Conservation (phyloP, 1,140 invertebrate genomes). For the Maconellicoccus hirsutus region DNA sequence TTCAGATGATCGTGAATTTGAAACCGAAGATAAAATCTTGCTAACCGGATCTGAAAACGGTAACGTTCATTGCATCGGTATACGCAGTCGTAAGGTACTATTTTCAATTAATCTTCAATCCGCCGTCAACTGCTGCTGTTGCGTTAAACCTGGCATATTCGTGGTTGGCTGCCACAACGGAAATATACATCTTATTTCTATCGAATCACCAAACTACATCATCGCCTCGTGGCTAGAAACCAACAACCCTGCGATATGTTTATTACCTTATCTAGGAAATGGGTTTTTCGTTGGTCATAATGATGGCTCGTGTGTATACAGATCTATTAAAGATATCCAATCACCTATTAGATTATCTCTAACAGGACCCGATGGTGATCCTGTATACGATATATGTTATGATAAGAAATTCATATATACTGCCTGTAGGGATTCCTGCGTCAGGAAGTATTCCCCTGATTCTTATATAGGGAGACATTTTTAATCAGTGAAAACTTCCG, state of each 20-base stretch:
- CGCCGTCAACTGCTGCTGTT: constrained; percentile 41
- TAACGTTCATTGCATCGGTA: constrained; percentile 41
- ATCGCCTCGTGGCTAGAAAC: constrained; percentile 32
- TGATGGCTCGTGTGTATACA: constrained; percentile 46
- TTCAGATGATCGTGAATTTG: constrained; percentile 45
- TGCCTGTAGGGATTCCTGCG: constrained; percentile 41
- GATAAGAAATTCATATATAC: constrained; percentile 44
- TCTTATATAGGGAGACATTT: neutral
- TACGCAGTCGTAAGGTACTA: constrained; percentile 42
- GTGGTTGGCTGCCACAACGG: constrained; percentile 41
- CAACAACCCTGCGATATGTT: constrained; percentile 38
- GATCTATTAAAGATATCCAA: constrained; percentile 33
- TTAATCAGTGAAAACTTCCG: neutral
- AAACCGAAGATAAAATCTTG: constrained; percentile 50
- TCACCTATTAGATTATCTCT: constrained; percentile 40
- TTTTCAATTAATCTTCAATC: constrained; percentile 36
- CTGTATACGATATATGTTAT: constrained; percentile 43
- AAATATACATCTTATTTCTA: constrained; percentile 38
- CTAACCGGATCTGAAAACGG: constrained; percentile 52
- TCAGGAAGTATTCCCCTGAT: constrained; percentile 41
- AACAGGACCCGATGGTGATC: constrained; percentile 57
- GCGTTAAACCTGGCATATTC: constrained; percentile 36
- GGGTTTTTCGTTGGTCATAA: constrained; percentile 40
- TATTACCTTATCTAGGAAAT: constrained; percentile 36
- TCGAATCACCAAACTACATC: constrained; percentile 30